These are phyloP conservation scores for Hypolimnas misippus DNA, from an alignment of 2,888 invertebrate genomes.

Conservation along the genomic window DNA sequence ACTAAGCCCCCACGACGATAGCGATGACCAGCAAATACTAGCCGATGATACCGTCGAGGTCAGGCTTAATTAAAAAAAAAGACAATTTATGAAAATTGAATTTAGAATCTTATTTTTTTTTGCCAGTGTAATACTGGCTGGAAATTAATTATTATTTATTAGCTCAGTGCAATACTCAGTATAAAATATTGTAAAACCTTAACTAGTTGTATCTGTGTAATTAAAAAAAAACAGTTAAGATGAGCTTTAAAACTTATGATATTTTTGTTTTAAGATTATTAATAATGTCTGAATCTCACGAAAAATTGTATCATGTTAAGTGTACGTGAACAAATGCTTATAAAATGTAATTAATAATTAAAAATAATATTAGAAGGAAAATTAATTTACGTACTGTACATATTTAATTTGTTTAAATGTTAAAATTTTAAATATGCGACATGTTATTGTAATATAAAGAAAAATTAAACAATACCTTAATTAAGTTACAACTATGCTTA, in stretches of 20 bases:
- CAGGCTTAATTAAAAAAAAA: constrained; percentile 65
- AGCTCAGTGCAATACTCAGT: constrained; percentile 23
- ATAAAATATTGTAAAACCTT: neutral
- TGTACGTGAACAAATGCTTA: neutral
- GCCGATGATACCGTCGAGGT: constrained; percentile 76
- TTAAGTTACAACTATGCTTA: too few species aligned
- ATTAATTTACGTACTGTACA: neutral
- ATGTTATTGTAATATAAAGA: too few species aligned
- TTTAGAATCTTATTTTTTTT: neutral
- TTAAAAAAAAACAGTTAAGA: neutral
- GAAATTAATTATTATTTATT: constrained; percentile 39
- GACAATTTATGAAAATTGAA: neutral
- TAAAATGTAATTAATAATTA: neutral
- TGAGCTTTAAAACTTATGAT: constrained; percentile 3
- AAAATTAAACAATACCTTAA: too few species aligned
- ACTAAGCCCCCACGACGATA: constrained; percentile 72
- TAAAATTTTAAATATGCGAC: constrained; percentile 19
- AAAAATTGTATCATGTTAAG: neutral
- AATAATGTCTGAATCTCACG: constrained; percentile 1
- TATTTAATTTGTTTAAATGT: neutral
- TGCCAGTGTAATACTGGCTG: constrained; percentile 1
- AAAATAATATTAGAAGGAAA: neutral
- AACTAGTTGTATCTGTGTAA: constrained; percentile 14
- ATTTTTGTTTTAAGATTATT: constrained; percentile 4
- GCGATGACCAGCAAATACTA: constrained; percentile 67